Evolutionary conservation across 2,888 invertebrate species (phyloP).

Genomic region (Rhagophthalmus giganteus): DNA sequence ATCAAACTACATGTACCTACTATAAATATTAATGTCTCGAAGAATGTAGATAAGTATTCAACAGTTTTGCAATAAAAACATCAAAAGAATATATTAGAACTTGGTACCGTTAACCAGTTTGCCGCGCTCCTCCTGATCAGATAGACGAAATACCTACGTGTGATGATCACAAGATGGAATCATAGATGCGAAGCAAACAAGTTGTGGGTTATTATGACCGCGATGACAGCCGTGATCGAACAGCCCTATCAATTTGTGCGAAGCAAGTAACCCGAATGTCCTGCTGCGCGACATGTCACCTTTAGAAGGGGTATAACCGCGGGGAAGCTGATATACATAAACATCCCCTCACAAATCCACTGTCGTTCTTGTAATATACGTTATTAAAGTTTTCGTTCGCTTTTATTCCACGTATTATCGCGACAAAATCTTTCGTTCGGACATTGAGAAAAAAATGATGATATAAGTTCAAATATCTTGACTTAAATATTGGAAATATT

Average conservation of each 20-base stretch:
- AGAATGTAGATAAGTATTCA: constrained; percentile 22
- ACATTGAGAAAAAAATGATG: no score
- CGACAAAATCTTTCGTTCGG: no score
- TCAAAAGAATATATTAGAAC: constrained; percentile 23
- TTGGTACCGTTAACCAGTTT: constrained; percentile 15
- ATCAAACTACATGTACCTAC: constrained; percentile 13
- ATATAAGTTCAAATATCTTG: no score
- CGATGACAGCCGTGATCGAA: constrained; percentile 38
- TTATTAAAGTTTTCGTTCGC: neutral
- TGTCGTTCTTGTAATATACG: constrained; percentile 27
- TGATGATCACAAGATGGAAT: constrained; percentile 22
- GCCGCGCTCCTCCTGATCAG: constrained; percentile 18
- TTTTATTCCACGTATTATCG: no score
- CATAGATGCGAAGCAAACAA: constrained; percentile 26
- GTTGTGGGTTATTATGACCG: constrained; percentile 32
- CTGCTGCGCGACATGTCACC: constrained; percentile 33
- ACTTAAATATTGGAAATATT: no score
- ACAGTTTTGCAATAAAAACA: constrained; percentile 23
- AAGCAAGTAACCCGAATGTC: constrained; percentile 19
- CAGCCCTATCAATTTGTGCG: constrained; percentile 36
- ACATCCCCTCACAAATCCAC: constrained; percentile 29
- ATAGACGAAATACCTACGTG: constrained; percentile 19
- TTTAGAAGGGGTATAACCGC: constrained; percentile 31
- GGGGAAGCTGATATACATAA: constrained; percentile 26
- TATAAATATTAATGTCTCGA: constrained; percentile 14